These are phyloP conservation scores for Papilio glaucus DNA, from an alignment of 1,140 invertebrate species.

Conservation along the genomic window DNA sequence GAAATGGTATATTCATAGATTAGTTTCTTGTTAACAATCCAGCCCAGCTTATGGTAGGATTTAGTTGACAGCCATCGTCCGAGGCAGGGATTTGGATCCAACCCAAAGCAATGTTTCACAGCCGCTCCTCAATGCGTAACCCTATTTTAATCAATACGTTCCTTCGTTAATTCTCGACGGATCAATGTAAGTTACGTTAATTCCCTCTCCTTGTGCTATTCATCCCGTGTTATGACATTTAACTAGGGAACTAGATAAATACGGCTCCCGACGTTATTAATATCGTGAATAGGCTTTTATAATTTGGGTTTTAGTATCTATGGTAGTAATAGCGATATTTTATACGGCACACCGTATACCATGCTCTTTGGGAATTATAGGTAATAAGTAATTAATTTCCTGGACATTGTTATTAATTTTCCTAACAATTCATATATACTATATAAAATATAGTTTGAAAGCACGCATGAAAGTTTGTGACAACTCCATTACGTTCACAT, in stretches of 20 bases:
- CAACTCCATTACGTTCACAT: no score
- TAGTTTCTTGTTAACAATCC: constrained; percentile 27
- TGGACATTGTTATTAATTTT: no score
- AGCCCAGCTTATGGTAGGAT: constrained; percentile 25
- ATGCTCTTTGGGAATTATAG: no score
- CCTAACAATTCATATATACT: no score
- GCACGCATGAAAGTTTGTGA: no score
- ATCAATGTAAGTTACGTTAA: constrained; percentile 17
- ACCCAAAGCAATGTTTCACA: constrained; percentile 35
- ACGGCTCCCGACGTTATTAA: constrained; percentile 17
- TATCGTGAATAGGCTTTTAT: constrained; percentile 4
- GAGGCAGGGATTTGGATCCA: constrained; percentile 30
- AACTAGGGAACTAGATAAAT: constrained; percentile 19
- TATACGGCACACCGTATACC: no score
- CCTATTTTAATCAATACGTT: constrained; percentile 33
- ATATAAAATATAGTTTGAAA: no score
- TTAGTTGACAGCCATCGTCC: constrained; percentile 25
- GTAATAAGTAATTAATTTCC: no score
- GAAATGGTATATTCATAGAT: no score
- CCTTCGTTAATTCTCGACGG: constrained; percentile 13
- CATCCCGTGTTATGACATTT: constrained; percentile 23
- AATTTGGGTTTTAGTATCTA: neutral
- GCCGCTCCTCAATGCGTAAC: constrained; percentile 25
- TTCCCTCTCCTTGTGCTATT: constrained; percentile 15
- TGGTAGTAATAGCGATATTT: no score